phyloP scores from a whole-genome alignment of 2,888 invertebrate species.

The Pemphredon lugubris region DNA sequence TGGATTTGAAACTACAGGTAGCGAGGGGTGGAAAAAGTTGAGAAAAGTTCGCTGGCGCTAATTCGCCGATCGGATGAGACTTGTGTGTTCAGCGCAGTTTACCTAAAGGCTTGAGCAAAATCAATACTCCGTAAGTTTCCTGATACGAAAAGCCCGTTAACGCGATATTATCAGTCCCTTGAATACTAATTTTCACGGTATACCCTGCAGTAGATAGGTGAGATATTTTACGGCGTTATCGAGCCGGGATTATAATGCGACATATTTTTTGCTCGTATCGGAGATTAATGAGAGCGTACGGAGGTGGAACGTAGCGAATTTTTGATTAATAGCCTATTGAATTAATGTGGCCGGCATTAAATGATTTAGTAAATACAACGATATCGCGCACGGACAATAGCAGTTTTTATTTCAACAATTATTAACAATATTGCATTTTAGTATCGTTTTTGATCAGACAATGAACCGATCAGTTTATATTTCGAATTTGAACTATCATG shows the following conservation, averaged over 20 bases:
- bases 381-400: too few relatives aligned
- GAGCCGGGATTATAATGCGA: conserved; percentile 30
- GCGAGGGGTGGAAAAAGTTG: conserved; percentile 19
- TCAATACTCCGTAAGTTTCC: conserved; percentile 68
- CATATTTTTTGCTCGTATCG: conserved; percentile 46
- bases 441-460: too few relatives aligned
- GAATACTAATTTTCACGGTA: conserved; percentile 53
- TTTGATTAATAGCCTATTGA: conserved; percentile 53
- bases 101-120: conserved; percentile 67
- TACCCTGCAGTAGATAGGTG: conserved; percentile 17
- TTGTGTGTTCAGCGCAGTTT: conserved; percentile 61
- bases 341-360: conserved; percentile 25
- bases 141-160: conserved; percentile 64
- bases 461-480: too few relatives aligned
- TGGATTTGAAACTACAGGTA: background rate
- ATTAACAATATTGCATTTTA: too few relatives aligned
- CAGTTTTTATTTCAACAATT: too few relatives aligned
- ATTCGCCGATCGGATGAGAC: conserved; percentile 60
- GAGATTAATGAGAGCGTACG: conserved; percentile 57
- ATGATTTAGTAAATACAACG: conserved; percentile 15
- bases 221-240: conserved; percentile 31
- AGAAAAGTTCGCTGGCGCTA: conserved; percentile 57
- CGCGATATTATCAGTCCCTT: conserved; percentile 58
- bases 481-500: too few relatives aligned
- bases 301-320: conserved; percentile 46